Conservation (phyloP, 2,113 vertebrate species). For the Catagonus wagneri region DNA sequence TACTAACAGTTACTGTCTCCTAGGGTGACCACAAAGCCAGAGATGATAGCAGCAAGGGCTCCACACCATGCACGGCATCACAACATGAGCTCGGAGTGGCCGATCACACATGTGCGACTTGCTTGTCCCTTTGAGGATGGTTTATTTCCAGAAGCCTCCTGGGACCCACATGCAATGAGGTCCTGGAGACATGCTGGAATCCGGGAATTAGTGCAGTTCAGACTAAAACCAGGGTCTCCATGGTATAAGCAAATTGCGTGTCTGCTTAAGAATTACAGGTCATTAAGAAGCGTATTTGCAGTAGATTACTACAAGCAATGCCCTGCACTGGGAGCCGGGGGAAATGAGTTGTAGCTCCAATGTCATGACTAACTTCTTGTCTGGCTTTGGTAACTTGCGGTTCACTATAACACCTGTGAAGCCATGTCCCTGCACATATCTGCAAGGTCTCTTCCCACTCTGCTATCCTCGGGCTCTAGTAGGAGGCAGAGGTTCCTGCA, state of each 20-base stretch:
- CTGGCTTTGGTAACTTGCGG: neutral
- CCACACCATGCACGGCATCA: fast-evolving
- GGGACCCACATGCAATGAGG: neutral
- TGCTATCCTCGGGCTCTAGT: neutral
- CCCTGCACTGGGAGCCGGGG: neutral
- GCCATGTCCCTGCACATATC: no score
- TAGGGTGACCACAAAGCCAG: neutral
- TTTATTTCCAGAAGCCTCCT: neutral
- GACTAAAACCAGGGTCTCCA: neutral
- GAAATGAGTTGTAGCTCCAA: neutral
- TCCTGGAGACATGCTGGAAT: neutral
- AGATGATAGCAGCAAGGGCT: fast-evolving
- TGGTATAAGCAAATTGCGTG: neutral
- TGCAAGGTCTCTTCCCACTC: neutral
- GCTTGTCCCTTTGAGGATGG: neutral
- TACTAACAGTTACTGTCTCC: neutral
- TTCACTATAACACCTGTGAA: neutral
- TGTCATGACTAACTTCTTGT: neutral
- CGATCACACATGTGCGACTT: neutral
- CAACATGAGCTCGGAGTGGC: fast-evolving
- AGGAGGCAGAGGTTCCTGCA: neutral
- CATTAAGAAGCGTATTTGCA: neutral
- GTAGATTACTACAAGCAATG: neutral
- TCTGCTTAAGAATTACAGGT: neutral
- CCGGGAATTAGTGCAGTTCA: neutral